A percentile compares a stretch with the other conserved stretches of the same genome.
Evolutionary conservation across 2,888 invertebrate species (phyloP).

Genomic region (Osedax frankpressi): DNA sequence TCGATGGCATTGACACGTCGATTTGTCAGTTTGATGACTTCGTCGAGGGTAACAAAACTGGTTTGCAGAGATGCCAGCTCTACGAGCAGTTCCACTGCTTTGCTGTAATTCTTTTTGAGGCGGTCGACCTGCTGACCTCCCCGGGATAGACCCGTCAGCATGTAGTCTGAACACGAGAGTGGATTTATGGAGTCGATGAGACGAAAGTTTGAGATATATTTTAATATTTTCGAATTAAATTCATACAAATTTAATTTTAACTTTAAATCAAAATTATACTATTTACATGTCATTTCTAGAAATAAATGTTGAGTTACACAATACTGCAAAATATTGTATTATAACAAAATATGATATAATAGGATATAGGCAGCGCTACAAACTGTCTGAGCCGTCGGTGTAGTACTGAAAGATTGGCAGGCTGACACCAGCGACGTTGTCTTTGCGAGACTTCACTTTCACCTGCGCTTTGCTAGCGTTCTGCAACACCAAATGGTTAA

Average conservation of each 20-base stretch:
- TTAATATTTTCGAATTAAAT: too few species aligned
- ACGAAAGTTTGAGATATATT: too few species aligned
- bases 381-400: constrained; percentile 79
- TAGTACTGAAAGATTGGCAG: constrained; percentile 89
- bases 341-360: too few species aligned
- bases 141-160: constrained; percentile 84
- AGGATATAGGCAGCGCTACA: constrained; percentile 28
- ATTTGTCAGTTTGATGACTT: constrained; percentile 96
- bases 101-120: constrained; percentile 86
- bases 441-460: constrained; percentile 81
- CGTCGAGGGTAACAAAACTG: constrained; percentile 92
- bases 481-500: constrained; percentile 92
- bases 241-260: too few species aligned
- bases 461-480: constrained; percentile 97
- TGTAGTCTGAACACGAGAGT: too few species aligned
- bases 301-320: too few species aligned
- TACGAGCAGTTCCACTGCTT: constrained; percentile 84
- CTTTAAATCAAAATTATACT: too few species aligned
- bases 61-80: constrained; percentile 95
- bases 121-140: constrained; percentile 94
- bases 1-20: constrained; percentile 98
- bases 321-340: too few species aligned
- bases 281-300: too few species aligned
- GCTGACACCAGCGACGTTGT: constrained; percentile 95
- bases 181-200: too few species aligned